Conservation (phyloP, 2,113 vertebrate genomes). For the Fregata magnificens region DNA sequence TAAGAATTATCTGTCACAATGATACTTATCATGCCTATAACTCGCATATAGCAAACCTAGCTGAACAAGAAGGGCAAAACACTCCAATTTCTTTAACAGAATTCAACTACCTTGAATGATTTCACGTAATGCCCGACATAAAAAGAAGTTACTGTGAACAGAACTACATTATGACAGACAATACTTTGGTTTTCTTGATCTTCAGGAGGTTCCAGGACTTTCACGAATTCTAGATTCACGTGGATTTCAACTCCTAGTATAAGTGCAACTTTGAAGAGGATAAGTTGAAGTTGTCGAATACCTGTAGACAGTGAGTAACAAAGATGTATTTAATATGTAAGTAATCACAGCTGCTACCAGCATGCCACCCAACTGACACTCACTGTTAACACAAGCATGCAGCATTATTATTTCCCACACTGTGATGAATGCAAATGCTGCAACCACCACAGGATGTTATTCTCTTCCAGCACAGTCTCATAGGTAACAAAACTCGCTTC, state of each 20-base stretch:
- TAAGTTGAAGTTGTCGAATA: slow-evolving; percentile 95
- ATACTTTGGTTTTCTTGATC: slow-evolving; percentile 94
- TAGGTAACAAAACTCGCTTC: neutral
- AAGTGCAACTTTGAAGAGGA: slow-evolving; percentile 93
- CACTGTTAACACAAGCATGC: neutral
- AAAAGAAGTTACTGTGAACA: neutral
- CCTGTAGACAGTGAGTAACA: slow-evolving; percentile 70
- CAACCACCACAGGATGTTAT: neutral
- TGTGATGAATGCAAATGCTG: neutral
- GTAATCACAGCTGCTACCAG: neutral
- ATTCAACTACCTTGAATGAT: neutral
- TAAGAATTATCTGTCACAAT: neutral
- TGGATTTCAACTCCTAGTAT: slow-evolving; percentile 95
- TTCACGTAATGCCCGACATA: neutral
- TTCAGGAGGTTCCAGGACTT: slow-evolving; percentile 90
- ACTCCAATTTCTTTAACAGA: neutral
- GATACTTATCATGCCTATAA: neutral
- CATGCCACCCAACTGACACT: neutral
- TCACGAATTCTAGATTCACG: slow-evolving; percentile 92
- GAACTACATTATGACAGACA: neutral
- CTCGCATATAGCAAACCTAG: neutral
- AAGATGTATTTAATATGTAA: neutral
- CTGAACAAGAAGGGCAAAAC: neutral
- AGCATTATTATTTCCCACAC: neutral
- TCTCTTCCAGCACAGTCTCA: neutral